Evolutionary conservation across 2,888 invertebrate species (phyloP), one percentile per base, ranked within the genome.

Genomic region (Steinernema hermaphroditum): DNA sequence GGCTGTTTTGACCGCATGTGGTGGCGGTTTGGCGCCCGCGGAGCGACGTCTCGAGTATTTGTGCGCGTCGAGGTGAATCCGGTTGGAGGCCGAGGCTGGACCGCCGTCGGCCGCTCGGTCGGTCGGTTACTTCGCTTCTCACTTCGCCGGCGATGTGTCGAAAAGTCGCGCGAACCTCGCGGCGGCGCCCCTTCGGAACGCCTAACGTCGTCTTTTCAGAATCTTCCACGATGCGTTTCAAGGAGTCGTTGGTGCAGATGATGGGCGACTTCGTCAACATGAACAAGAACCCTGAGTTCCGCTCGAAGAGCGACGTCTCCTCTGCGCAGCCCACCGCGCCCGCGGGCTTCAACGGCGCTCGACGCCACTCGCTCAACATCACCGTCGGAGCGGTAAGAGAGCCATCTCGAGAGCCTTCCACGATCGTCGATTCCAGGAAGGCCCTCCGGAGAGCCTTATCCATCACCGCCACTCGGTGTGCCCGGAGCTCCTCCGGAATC

Each of bases 381-480:
- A 78, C 77, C 22, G 79, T 76, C 24, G 76, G 76, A 46, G 69
- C 77, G 68, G 76, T 76, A 69, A 72, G 73, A 46, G n/a, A 4
- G n/a, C 4, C 27, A 2, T 22, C 27, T 37, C 37, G 37, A 37
- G 6, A 12, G 37, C 24, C 2, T 54, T 24, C 46, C 46, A 19
- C 46, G 22, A 54, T 27, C 27, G 37, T 37, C 37, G 6, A 75
- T 83, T 97, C 98, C 90, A 92, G 95, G 78, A 95, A 96, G 88
- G 89, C 89, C 76, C 90, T 96, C 87, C 95, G 96, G 90, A 94
- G 96, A 88, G 92, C 96, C 86, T 92, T 94, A 70, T 74, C 34
- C 44, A 75, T 16, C 74, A 75, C 8, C 43, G 74, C 9, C 54
- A 54, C 27, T 54, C 54, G 19, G 19, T 54, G 9, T 54, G 54